phyloP scores from a whole-genome alignment of 2,888 invertebrate species.

The Clepsis dumicolana region DNA sequence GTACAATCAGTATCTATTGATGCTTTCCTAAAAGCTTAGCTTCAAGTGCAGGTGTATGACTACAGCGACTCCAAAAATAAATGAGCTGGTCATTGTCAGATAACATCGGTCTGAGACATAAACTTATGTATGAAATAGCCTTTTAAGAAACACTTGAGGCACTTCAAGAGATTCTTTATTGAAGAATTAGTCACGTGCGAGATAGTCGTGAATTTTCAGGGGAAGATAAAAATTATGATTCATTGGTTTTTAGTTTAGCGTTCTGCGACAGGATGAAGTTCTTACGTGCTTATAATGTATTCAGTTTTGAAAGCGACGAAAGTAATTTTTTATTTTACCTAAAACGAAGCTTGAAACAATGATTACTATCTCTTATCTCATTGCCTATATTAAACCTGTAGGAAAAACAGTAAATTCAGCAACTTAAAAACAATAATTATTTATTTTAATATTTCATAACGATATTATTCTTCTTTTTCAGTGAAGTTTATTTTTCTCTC shows the following conservation, averaged over 20 bases:
- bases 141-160: constrained; percentile 33
- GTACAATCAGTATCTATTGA: constrained; percentile 72
- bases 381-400: no score
- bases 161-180: not conserved
- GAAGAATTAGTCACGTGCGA: constrained; percentile 18
- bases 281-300: no score
- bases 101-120: constrained; percentile 62
- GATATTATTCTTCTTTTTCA: no score
- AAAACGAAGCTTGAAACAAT: no score
- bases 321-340: no score
- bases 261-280: no score
- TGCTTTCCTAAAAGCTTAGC: constrained; percentile 79
- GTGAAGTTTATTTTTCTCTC: no score
- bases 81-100: constrained; percentile 80
- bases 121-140: constrained; percentile 34
- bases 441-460: no score
- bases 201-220: not conserved
- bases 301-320: no score
- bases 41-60: constrained; percentile 84
- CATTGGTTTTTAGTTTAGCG: not conserved
- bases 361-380: no score
- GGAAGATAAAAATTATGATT: not conserved
- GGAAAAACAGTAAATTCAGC: no score
- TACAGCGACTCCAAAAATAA: constrained; percentile 84
- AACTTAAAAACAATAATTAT: no score